Base-by-base conservation (phyloP, 2,797 vertebrate species). In the Saxicola maurus region DNA sequence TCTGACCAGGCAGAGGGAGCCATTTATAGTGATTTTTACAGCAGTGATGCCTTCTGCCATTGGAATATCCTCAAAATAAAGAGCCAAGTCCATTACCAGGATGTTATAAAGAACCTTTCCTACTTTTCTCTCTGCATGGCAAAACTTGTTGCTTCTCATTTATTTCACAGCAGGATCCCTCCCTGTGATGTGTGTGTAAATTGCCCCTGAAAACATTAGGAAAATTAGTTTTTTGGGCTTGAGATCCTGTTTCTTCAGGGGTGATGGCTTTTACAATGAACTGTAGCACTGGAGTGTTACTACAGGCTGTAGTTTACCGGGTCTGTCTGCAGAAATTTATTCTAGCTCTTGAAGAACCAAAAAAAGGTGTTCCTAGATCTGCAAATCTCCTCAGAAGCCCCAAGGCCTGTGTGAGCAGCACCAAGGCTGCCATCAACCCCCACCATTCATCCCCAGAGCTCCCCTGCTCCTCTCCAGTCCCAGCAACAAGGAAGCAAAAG, bases 121-220 rank as follows among this genome's bases (percentile, higher is more conserved):
- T 56, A 1, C 20, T 11, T 77, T 35, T 23, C 43, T 60, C 57
- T 80, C 10, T 30, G 37, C 65, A 95, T 94, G 77, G 91, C 87
- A 46, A 96, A 96, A 86, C 72, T 90, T 64, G 37, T 5, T 87
- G n/a, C n/a, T 83, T 61, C 38, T 48, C 81, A 23, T 91, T 86
- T 74, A 27, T 87, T 90, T 62, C 60, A 38, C n/a, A 71, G 61
- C 37, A 82, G 23, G 31, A 62, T 62, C 37, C 15, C 56, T 64
- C 46, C 16, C 56, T 64, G 35, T 31, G 42, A 28, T n/a, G 3
- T 31, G 23, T 42, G 13, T 72, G 21, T 19, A 71, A 86, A 24
- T 31, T 60, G 30, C 12, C 40, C 42, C 60, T 45, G 27, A 56
- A 73, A 91, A 65, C 40, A 40, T 45, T 14, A 82, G n/a, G 45